Evolutionary conservation across 2,113 vertebrate genomes (phyloP), one percentile per base, ranked within the genome.

Genomic region (Pollachius pollachius): DNA sequence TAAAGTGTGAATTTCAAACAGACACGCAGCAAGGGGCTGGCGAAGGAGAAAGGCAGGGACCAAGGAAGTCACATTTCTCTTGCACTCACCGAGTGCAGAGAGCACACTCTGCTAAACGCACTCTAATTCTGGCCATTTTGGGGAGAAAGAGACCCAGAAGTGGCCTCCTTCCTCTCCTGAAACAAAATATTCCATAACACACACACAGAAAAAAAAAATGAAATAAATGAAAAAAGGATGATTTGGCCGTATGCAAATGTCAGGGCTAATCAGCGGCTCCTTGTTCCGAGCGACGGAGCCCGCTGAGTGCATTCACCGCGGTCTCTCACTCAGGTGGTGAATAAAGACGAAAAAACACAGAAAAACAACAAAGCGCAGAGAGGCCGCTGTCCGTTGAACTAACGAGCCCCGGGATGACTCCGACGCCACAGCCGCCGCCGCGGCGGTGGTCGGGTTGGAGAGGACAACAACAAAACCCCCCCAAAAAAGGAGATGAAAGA

Each of bases 1-100:
- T 81, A 89, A 89, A 91, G 86, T 90, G 90, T 90, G 88, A 87
- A 85, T 89, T 82, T 78, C 77, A 76, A 80, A 78, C 78, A 84
- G 68, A 52, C 58, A 78, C 73, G 57, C 27, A 66, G 72, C 64
- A 48, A 78, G 59, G 19, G 19, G 21, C 21, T 25, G 60, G n/a
- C 19, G 60, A 25, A 15, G 41, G 12, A 48, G 41, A 48, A 48
- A 48, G 41, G 41, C 41, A 9, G 21, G 56, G 62, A 37, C 57
- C 57, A 65, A 69, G 75, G 73, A 64, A 75, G 74, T 73, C 82
- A 76, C 75, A 82, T 86, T 86, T 79, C 74, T 70, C 71, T 75
- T 70, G 75, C 74, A 18, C 74, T 87, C 81, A 81, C 23, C 74
- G 74, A 85, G 76, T 81, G 41, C 41, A 1, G 12, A 48, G 41